Conservation (phyloP, 1,140 invertebrate species). For the Drosophila kanapiae region DNA sequence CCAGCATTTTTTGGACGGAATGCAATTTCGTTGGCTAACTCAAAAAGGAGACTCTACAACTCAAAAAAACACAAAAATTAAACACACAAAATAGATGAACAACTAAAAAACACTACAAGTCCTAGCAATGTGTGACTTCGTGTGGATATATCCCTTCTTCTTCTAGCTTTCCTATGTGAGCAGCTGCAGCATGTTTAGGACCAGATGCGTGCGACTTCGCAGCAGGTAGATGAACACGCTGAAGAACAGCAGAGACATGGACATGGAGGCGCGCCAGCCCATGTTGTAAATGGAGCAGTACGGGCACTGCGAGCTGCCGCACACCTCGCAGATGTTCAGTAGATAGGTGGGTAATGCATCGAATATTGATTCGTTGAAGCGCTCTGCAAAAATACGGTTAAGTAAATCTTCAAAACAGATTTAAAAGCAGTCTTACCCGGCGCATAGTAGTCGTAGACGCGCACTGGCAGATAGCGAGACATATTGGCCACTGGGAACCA, state of each 20-base stretch:
- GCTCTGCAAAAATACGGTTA: slow-evolving; percentile 89
- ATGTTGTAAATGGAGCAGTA: slow-evolving; percentile 97
- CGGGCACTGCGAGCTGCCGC: slow-evolving; percentile 98
- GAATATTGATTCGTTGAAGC: slow-evolving; percentile 97
- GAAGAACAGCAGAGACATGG: slow-evolving; percentile 76
- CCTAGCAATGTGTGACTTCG: slow-evolving; percentile 25
- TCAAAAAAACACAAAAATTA: slow-evolving; percentile 44
- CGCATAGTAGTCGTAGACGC: slow-evolving; percentile 98
- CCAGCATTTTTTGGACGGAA: slow-evolving; percentile 72
- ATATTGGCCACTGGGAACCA: slow-evolving; percentile 99
- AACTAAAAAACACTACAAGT: slow-evolving; percentile 39
- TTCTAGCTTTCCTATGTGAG: slow-evolving; percentile 61
- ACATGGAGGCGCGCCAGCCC: slow-evolving; percentile 85
- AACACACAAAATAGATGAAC: slow-evolving; percentile 33
- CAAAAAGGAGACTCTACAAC: slow-evolving; percentile 40
- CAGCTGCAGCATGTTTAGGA: slow-evolving; percentile 70
- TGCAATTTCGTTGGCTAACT: slow-evolving; percentile 67
- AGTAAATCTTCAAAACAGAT: not conserved
- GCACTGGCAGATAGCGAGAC: slow-evolving; percentile 95
- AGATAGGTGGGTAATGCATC: slow-evolving; percentile 95
- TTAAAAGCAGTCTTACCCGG: slow-evolving; percentile 89
- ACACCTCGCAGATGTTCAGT: slow-evolving; percentile 98
- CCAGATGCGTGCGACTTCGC: slow-evolving; percentile 77
- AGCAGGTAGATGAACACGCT: slow-evolving; percentile 81
- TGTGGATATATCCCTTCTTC: slow-evolving; percentile 5